Conservation (phyloP, 2,797 vertebrate species). For the Odontamblyopus lacepedii region DNA sequence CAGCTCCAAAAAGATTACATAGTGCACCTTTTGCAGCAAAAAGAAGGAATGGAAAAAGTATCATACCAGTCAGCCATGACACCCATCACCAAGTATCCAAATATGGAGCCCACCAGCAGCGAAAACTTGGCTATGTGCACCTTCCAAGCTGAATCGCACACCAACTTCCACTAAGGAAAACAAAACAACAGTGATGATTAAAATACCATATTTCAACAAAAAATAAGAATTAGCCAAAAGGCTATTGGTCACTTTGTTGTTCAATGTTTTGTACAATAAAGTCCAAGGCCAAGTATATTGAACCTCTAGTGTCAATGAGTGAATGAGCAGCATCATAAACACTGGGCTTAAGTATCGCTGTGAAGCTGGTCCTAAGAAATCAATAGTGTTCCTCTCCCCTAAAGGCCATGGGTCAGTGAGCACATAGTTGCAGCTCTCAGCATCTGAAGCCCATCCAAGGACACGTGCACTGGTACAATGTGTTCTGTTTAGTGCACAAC, state of each 20-base stretch:
- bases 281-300: background rate
- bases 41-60: slow-evolving; percentile 13
- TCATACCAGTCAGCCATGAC: slow-evolving; percentile 97
- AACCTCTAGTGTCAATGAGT: background rate
- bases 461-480: slow-evolving; percentile 36
- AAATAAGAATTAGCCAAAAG: slow-evolving; percentile 9
- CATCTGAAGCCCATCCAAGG: slow-evolving; percentile 40
- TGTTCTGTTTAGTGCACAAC: slow-evolving; percentile 15
- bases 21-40: slow-evolving; percentile 1
- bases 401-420: slow-evolving; percentile 46
- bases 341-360: slow-evolving; percentile 1
- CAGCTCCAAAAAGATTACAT: background rate
- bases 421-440: slow-evolving; percentile 41
- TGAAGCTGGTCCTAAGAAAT: slow-evolving; percentile 38
- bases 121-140: slow-evolving; percentile 98
- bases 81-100: slow-evolving; percentile 95
- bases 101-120: slow-evolving; percentile 93
- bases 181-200: slow-evolving; percentile 12
- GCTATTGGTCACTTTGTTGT: background rate
- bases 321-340: background rate
- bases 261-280: background rate
- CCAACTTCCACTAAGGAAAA: slow-evolving; percentile 89
- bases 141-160: slow-evolving; percentile 95
- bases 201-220: slow-evolving; percentile 12
- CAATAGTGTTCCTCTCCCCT: slow-evolving; percentile 48